These are phyloP conservation scores for Pampusana beccarii DNA, from an alignment of 2,113 vertebrate genomes.

Conservation along the genomic window DNA sequence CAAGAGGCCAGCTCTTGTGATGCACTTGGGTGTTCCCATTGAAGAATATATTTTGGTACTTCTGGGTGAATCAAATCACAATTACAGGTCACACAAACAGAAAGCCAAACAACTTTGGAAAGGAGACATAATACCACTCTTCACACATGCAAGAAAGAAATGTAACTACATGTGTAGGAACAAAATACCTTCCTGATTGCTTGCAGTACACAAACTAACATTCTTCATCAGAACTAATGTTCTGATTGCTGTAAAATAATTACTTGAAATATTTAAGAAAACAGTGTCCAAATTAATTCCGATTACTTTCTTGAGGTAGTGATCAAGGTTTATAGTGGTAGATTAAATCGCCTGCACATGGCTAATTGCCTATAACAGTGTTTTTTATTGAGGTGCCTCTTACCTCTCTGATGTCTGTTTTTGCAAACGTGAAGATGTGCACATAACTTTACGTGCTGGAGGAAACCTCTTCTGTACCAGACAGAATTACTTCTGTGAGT, in stretches of 20 bases:
- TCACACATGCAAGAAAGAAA: background rate
- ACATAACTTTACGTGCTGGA: background rate
- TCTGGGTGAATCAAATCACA: background rate
- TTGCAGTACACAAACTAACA: background rate
- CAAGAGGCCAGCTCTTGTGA: background rate
- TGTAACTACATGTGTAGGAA: background rate
- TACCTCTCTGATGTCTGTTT: background rate
- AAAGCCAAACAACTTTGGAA: background rate
- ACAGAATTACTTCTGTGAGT: background rate
- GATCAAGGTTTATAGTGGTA: background rate
- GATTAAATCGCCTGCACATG: background rate
- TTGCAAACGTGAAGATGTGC: background rate
- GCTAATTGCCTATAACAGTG: constrained; percentile 29
- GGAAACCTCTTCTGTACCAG: background rate
- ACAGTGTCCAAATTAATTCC: constrained; percentile 50
- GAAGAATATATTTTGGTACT: background rate
- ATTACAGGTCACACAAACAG: background rate
- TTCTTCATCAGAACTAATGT: constrained; percentile 28
- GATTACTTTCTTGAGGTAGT: constrained; percentile 23
- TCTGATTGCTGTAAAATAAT: constrained; percentile 39
- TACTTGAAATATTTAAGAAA: constrained; percentile 45
- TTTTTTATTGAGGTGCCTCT: constrained; percentile 7
- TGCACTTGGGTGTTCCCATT: background rate
- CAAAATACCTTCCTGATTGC: constrained; percentile 22
- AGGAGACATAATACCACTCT: background rate